Percentiles rank a stretch among this genome's conserved stretches.
These are phyloP conservation scores for Campopleginae sp. DNA, from an alignment of 2,888 invertebrate species.

Conservation along the genomic window DNA sequence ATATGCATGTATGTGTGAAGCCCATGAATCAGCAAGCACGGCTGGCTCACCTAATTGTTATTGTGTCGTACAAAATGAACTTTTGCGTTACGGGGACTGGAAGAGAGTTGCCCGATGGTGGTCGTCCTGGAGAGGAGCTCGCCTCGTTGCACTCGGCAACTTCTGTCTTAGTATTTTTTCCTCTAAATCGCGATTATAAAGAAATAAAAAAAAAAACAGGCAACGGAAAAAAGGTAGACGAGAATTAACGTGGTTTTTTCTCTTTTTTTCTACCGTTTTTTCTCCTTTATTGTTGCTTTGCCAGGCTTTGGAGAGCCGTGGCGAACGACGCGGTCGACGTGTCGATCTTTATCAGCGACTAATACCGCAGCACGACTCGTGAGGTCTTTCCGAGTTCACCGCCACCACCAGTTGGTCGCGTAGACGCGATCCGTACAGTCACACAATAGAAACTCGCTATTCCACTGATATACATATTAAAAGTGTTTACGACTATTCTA, in stretches of 20 bases:
- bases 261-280: slow-evolving; percentile 4
- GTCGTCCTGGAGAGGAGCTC: slow-evolving; percentile 47
- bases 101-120: slow-evolving; percentile 30
- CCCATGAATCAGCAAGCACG: slow-evolving; percentile 68
- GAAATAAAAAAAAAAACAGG: slow-evolving; percentile 40
- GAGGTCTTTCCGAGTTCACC: slow-evolving; percentile 15
- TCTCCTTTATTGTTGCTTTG: slow-evolving; percentile 18
- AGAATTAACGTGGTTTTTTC: slow-evolving; percentile 24
- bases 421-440: slow-evolving; percentile 7
- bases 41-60: slow-evolving; percentile 77
- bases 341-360: slow-evolving; percentile 63
- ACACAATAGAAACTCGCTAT: slow-evolving; percentile 18
- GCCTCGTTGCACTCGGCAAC: slow-evolving; percentile 79
- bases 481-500: slow-evolving; percentile 25
- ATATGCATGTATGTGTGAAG: slow-evolving; percentile 11
- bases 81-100: slow-evolving; percentile 44
- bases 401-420: slow-evolving; percentile 5
- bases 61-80: slow-evolving; percentile 56
- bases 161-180: slow-evolving; percentile 16
- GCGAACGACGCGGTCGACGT: slow-evolving; percentile 35
- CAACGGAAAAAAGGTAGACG: slow-evolving; percentile 23
- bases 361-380: slow-evolving; percentile 52
- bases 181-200: slow-evolving; percentile 73
- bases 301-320: slow-evolving; percentile 40
- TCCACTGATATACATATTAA: slow-evolving; percentile 1